A percentile compares a stretch with the other conserved stretches of the same genome.
Conservation (phyloP, 2,113 vertebrate species). For the Girardinichthys multiradiatus region DNA sequence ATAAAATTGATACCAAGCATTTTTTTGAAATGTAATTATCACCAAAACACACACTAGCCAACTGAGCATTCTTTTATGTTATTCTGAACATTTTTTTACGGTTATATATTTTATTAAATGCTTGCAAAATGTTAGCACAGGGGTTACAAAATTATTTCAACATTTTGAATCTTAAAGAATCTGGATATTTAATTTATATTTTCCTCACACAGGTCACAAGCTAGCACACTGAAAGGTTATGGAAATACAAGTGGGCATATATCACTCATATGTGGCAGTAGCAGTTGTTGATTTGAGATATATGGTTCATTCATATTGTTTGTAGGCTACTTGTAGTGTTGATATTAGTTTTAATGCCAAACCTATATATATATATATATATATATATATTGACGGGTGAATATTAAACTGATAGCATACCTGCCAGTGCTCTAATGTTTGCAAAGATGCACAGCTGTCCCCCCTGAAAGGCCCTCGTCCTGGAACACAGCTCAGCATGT, state of each 20-base stretch:
- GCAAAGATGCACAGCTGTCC: slow-evolving; percentile 66
- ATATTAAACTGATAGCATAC: slow-evolving; percentile 39
- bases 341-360: no score
- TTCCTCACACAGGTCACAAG: not conserved
- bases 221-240: not conserved
- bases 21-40: not conserved
- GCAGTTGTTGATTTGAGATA: not conserved
- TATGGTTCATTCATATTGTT: not conserved
- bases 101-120: not conserved
- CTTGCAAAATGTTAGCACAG: not conserved
- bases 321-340: no score
- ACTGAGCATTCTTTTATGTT: not conserved
- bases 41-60: not conserved
- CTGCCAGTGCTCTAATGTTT: slow-evolving; percentile 74
- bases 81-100: not conserved
- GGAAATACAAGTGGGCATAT: not conserved
- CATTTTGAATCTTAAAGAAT: not conserved
- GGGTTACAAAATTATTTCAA: not conserved
- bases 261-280: not conserved
- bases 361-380: not conserved
- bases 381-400: not conserved
- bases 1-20: not conserved
- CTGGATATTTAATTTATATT: not conserved
- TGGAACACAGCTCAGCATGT: slow-evolving; percentile 62
- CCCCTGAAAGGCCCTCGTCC: slow-evolving; percentile 69